Evolutionary conservation across 2,888 invertebrate genomes (phyloP), one percentile per base, ranked within the genome.

Genomic region (Thymelicus lineola): DNA sequence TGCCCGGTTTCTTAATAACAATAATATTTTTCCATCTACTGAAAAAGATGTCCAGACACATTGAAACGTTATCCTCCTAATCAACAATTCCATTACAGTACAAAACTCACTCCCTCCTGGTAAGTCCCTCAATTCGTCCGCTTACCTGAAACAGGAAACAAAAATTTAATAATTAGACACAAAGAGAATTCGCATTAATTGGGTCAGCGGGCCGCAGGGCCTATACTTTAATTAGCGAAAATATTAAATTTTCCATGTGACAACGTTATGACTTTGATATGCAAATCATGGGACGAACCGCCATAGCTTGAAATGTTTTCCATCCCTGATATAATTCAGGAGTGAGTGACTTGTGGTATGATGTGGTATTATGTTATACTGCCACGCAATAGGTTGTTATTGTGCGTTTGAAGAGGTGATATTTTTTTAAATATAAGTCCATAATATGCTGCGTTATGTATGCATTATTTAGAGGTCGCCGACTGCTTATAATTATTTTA

Each of bases 191-290:
- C 73, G 71, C 63, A 76, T 83, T 86, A 88, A 89, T 87, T 87
- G 86, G 89, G 88, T 87, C 87, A 88, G 80, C 80, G 82, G 73
- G 71, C 77, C 75, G 76, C 79, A 73, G 76, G 81, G 81, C 86
- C 80, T 82, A 83, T 88, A 83, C 88, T 88, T 89, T 86, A 88
- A 91, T 91, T 85, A 88, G 77, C 75, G 79, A 84, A 88, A 88
- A 89, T 82, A 91, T 91, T 88, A 89, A 90, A 92, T 91, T 91
- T 90, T 88, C 89, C 87, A 81, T 84, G 85, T 86, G 86, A 78
- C 82, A 75, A 86, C 87, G 85, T 88, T 87, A 88, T 85, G 84
- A 87, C 88, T 89, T 91, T 89, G 86, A 89, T 82, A 90, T 92
- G 91, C 87, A 90, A 91, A 92, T 89, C 76, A 58, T 57, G 58